Evolutionary conservation across 1,140 invertebrate species (phyloP).

Genomic region (Macrostomum lignano): DNA sequence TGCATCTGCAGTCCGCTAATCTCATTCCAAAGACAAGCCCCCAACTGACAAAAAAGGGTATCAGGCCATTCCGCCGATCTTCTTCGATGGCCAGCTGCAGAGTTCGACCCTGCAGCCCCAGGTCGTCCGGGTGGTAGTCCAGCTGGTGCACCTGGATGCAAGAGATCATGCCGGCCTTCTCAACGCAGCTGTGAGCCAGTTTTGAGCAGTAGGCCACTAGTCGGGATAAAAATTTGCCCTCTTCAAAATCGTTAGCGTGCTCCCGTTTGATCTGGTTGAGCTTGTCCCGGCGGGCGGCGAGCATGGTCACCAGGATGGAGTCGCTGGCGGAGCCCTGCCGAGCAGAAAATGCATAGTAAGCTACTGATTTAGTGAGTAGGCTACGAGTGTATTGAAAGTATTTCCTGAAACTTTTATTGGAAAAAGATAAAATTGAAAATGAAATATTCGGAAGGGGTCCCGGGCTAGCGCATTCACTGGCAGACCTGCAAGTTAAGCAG

Average conservation of each 20-base stretch:
- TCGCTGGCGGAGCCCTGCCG: conserved; percentile 74
- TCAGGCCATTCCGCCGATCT: conserved; percentile 55
- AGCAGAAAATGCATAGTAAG: too few species aligned
- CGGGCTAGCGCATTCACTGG: too few species aligned
- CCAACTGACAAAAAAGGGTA: conserved; percentile 77
- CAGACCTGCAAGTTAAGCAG: too few species aligned
- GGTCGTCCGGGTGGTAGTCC: conserved; percentile 75
- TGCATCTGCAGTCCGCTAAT: too few species aligned
- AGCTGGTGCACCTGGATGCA: conserved; percentile 86
- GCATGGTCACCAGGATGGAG: conserved; percentile 69
- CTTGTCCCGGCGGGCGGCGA: conserved; percentile 70
- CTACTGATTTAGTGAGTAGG: too few species aligned
- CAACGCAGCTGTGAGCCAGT: conserved; percentile 83
- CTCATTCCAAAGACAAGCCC: background rate
- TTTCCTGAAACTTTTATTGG: conserved; percentile 1
- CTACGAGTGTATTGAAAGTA: too few species aligned
- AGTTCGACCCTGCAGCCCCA: conserved; percentile 55
- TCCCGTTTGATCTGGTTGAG: conserved; percentile 60
- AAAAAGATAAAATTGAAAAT: conserved; percentile 1
- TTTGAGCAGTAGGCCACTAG: conserved; percentile 56
- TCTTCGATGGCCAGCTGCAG: conserved; percentile 75
- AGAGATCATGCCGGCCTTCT: conserved; percentile 94
- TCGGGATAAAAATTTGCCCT: conserved; percentile 67
- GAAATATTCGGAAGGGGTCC: background rate
- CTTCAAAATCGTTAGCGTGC: conserved; percentile 43